These are phyloP conservation scores for Pelagia noctiluca DNA, from an alignment of 30 jellyfish, hydroid and myxozoan genomes.

Conservation along the genomic window DNA sequence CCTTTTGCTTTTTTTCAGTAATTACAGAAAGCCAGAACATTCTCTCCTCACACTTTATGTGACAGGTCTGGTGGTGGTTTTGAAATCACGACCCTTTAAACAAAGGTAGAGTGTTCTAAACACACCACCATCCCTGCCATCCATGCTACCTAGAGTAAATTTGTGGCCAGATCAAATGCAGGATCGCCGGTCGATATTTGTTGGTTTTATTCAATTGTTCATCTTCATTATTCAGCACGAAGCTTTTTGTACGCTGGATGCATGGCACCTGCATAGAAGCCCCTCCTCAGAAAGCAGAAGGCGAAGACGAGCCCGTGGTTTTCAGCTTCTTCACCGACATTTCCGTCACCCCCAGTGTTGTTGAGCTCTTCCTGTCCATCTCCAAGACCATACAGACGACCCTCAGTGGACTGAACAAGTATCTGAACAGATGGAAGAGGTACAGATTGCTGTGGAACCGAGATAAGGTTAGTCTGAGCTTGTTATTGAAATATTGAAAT, in stretches of 20 bases:
- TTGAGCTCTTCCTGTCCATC: constrained; percentile 72
- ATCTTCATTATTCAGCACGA: constrained; percentile 74
- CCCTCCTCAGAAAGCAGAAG: constrained; percentile 87
- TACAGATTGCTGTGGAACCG: constrained; percentile 92
- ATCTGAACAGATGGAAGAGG: constrained; percentile 83
- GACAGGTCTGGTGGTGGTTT: too few relatives aligned
- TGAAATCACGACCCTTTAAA: too few relatives aligned
- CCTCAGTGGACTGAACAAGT: constrained; percentile 84
- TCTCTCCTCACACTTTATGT: too few relatives aligned
- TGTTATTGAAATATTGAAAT: too few relatives aligned
- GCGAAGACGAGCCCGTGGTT: constrained; percentile 92
- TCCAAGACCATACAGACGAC: constrained; percentile 82
- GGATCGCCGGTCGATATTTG: too few relatives aligned
- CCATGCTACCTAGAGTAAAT: too few relatives aligned
- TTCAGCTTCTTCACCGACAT: constrained; percentile 91
- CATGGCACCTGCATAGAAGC: constrained; percentile 98
- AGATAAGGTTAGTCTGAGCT: constrained; percentile 83
- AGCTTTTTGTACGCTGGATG: constrained; percentile 95
- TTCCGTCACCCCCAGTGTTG: constrained; percentile 87
- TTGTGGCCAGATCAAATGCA: too few relatives aligned
- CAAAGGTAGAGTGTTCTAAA: too few relatives aligned
- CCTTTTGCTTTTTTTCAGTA: too few relatives aligned
- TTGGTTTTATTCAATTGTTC: neutral
- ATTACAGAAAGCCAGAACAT: too few relatives aligned
- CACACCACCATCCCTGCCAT: too few relatives aligned